A percentile compares a stretch with the other conserved stretches of the same genome.
Conservation (phyloP, 2,797 vertebrate genomes). For the Thalassophryne amazonica region DNA sequence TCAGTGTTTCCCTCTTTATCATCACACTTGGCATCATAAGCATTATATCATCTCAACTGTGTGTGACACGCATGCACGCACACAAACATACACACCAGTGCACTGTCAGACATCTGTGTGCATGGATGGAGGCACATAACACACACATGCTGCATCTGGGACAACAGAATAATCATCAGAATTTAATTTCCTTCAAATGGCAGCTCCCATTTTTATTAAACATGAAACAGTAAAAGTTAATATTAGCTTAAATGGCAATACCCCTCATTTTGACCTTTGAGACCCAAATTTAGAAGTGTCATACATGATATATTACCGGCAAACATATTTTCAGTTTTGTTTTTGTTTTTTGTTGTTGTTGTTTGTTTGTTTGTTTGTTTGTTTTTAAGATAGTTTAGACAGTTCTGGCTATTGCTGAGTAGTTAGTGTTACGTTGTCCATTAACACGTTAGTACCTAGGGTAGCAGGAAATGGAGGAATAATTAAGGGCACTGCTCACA, state of each 20-base stretch:
- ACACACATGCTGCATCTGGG: not conserved
- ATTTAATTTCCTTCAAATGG: slow-evolving; percentile 31
- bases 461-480: no score
- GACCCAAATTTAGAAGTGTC: no score
- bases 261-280: no score
- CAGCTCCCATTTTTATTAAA: slow-evolving; percentile 36
- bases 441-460: no score
- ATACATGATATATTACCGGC: no score
- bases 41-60: slow-evolving; percentile 18
- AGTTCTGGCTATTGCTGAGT: no score
- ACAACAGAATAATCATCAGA: slow-evolving; percentile 7
- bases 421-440: no score
- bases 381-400: no score
- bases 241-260: slow-evolving; percentile 1
- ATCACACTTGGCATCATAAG: not conserved
- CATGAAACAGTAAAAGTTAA: slow-evolving; percentile 2
- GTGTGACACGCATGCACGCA: not conserved
- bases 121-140: not conserved
- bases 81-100: not conserved
- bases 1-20: not conserved
- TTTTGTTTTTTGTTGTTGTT: no score
- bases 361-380: no score
- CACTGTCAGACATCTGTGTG: not conserved
- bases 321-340: no score
- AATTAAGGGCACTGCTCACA: no score